Evolutionary conservation across 2,797 vertebrate genomes (phyloP).

Genomic region (Bovichtus variegatus): DNA sequence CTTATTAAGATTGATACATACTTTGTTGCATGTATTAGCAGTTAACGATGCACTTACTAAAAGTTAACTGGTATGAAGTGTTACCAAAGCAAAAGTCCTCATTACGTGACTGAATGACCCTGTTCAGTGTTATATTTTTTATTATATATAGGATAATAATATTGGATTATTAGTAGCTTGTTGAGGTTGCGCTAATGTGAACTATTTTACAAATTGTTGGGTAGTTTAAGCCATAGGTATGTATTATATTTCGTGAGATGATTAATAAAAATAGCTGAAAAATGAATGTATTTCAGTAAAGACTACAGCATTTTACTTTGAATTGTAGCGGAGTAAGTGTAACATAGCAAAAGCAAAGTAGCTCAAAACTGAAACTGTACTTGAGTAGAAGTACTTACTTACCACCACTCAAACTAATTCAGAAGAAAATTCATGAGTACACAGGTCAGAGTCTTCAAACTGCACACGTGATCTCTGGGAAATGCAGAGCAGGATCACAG

Average conservation of each 20-base stretch:
- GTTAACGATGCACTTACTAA: no score
- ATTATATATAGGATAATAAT: no score
- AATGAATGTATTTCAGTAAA: no score
- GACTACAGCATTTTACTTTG: no score
- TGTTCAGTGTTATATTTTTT: no score
- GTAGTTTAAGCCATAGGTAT: not conserved
- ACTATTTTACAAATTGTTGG: not conserved
- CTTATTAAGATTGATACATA: no score
- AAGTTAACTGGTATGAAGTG: no score
- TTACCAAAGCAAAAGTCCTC: no score
- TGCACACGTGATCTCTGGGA: not conserved
- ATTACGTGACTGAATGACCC: no score
- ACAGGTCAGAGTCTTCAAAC: accelerated
- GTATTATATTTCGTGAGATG: not conserved
- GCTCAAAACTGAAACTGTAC: not conserved
- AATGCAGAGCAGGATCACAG: not conserved
- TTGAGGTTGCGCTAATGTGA: not conserved
- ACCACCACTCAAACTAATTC: no score
- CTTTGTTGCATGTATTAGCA: no score
- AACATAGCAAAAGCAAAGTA: not conserved
- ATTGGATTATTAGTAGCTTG: not conserved
- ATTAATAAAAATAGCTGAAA: not conserved
- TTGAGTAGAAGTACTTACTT: not conserved
- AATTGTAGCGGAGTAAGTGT: not conserved
- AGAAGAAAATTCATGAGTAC: no score